A percentile compares a stretch with the other conserved stretches of the same genome.
Conservation (phyloP, 1,140 invertebrate species). For the Riptortus pedestris region DNA sequence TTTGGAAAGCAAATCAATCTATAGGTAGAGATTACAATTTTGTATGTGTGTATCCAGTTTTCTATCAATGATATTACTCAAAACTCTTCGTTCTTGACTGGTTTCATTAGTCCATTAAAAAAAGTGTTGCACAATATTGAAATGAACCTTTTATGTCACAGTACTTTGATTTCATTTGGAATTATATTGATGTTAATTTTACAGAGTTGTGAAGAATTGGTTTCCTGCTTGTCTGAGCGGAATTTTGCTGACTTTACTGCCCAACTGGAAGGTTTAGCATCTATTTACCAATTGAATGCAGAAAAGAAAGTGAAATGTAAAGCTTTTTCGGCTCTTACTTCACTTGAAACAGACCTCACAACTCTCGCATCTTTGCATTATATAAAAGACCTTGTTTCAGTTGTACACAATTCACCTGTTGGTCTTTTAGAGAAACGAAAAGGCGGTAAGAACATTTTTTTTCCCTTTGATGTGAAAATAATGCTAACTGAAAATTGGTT, state of each 20-base stretch:
- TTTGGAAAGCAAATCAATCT: too few species aligned
- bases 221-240: conserved; percentile 61
- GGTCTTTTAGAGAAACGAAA: conserved; percentile 64
- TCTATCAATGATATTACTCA: too few species aligned
- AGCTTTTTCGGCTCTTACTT: conserved; percentile 82
- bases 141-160: too few species aligned
- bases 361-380: conserved; percentile 72
- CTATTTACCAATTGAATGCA: conserved; percentile 87
- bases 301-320: conserved; percentile 91
- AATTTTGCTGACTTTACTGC: conserved; percentile 88
- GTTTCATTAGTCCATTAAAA: too few species aligned
- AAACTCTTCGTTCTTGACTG: too few species aligned
- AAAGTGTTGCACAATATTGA: too few species aligned
- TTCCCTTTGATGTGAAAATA: too few species aligned
- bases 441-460: conserved; percentile 45
- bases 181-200: too few species aligned
- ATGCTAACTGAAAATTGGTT: background rate
- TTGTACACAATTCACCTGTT: conserved; percentile 82
- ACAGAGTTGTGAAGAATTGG: conserved; percentile 77
- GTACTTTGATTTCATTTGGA: too few species aligned
- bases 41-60: too few species aligned
- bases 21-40: too few species aligned
- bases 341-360: conserved; percentile 82
- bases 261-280: conserved; percentile 79
- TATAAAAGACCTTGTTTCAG: conserved; percentile 71